Evolutionary conservation across 2,888 invertebrate genomes (phyloP).

Genomic region (Apotomis betuletana): DNA sequence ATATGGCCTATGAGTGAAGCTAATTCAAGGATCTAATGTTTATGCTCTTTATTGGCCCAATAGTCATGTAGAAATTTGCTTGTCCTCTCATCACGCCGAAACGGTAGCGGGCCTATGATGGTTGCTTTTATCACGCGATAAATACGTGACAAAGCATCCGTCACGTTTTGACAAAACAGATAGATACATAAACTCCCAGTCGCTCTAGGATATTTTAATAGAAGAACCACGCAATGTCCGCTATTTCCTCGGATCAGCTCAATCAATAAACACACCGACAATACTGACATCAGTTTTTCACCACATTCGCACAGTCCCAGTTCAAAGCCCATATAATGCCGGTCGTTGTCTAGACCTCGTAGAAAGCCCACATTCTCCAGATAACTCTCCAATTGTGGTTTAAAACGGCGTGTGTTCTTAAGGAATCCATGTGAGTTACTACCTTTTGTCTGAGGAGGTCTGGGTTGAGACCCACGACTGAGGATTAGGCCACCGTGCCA

Average conservation of each 20-base stretch:
- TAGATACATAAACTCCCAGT: no score
- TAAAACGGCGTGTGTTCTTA: background rate
- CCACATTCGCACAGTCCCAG: background rate
- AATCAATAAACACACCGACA: background rate
- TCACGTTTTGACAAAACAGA: no score
- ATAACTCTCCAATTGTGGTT: slow-evolving; percentile 51
- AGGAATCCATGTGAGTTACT: background rate
- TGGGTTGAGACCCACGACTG: background rate
- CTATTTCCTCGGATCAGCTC: no score
- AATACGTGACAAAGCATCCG: no score
- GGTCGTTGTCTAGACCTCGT: slow-evolving; percentile 10
- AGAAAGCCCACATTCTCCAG: slow-evolving; percentile 30
- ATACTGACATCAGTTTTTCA: background rate
- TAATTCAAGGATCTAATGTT: no score
- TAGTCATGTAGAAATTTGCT: no score
- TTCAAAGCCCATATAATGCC: background rate
- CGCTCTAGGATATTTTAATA: no score
- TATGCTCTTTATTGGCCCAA: no score
- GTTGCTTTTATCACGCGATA: no score
- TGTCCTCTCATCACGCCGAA: no score
- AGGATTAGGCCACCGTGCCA: slow-evolving; percentile 46
- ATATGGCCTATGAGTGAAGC: background rate
- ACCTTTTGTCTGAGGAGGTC: background rate
- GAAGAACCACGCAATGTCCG: no score
- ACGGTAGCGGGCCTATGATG: no score